Percentiles rank a stretch among this genome's conserved stretches.
Evolutionary conservation across 2,888 invertebrate genomes (phyloP).

Genomic region (Spialia ferax): DNA sequence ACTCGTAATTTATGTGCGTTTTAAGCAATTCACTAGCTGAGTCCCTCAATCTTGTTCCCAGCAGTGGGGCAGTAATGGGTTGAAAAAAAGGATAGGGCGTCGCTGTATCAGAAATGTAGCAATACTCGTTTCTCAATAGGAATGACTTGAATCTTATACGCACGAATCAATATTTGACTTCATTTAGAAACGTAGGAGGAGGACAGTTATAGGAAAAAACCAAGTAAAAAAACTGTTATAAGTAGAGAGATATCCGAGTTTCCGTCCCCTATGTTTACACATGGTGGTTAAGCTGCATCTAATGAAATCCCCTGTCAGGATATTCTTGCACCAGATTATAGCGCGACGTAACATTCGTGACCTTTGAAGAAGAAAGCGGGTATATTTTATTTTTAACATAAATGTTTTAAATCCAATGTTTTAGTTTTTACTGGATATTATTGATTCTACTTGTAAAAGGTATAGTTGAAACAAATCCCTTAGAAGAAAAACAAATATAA

Average conservation of each 20-base stretch:
- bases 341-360: constrained; percentile 55
- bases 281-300: constrained; percentile 84
- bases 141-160: neutral
- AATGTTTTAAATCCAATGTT: neutral
- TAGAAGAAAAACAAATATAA: too few relatives aligned
- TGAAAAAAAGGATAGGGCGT: too few relatives aligned
- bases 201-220: constrained; percentile 35
- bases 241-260: constrained; percentile 78
- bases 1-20: too few relatives aligned
- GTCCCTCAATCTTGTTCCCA: too few relatives aligned
- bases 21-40: too few relatives aligned
- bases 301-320: constrained; percentile 85
- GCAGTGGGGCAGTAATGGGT: too few relatives aligned
- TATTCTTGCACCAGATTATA: constrained; percentile 75
- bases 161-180: constrained; percentile 25
- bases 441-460: too few relatives aligned
- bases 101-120: too few relatives aligned
- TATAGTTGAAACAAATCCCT: too few relatives aligned
- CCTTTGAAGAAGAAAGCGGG: neutral
- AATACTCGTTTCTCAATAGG: too few relatives aligned
- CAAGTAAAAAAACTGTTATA: constrained; percentile 66
- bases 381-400: neutral
- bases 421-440: too few relatives aligned
- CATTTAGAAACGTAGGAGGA: constrained; percentile 40
- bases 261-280: constrained; percentile 82